Evolutionary conservation across 1,140 invertebrate genomes (phyloP).

Genomic region (Heliconius nattereri): DNA sequence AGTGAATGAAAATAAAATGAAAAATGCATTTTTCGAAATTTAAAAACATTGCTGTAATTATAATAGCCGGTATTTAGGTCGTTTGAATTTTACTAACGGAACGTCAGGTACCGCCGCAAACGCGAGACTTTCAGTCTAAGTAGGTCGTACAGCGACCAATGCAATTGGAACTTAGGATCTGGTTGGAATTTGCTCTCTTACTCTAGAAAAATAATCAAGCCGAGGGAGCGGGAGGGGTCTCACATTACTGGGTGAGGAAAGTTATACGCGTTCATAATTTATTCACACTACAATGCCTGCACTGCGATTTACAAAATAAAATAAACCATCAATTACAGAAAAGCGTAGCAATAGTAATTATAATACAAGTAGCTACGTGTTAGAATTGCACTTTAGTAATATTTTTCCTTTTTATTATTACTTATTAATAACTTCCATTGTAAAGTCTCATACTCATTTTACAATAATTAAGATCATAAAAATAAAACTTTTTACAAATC

Average conservation of each 20-base stretch:
- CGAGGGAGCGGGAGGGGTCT: constrained; percentile 45
- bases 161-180: constrained; percentile 50
- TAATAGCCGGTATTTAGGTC: constrained; percentile 11
- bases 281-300: constrained; percentile 70
- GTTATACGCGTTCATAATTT: constrained; percentile 68
- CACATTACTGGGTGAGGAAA: constrained; percentile 47
- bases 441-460: not conserved
- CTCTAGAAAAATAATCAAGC: constrained; percentile 33
- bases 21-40: not conserved
- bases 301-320: constrained; percentile 45
- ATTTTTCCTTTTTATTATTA: not conserved
- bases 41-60: constrained; percentile 2
- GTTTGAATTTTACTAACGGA: constrained; percentile 51
- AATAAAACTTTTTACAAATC: not conserved
- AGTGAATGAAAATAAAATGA: not conserved
- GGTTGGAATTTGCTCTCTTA: constrained; percentile 46
- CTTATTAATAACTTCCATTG: not conserved
- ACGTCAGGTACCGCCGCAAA: constrained; percentile 64
- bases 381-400: not conserved
- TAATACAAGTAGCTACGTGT: not conserved
- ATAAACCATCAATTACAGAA: constrained; percentile 39
- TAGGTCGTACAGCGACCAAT: constrained; percentile 60
- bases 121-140: constrained; percentile 64
- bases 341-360: not conserved
- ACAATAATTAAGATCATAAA: not conserved